Conservation (phyloP, 2,888 invertebrate species). For the Plagiodera versicolora region DNA sequence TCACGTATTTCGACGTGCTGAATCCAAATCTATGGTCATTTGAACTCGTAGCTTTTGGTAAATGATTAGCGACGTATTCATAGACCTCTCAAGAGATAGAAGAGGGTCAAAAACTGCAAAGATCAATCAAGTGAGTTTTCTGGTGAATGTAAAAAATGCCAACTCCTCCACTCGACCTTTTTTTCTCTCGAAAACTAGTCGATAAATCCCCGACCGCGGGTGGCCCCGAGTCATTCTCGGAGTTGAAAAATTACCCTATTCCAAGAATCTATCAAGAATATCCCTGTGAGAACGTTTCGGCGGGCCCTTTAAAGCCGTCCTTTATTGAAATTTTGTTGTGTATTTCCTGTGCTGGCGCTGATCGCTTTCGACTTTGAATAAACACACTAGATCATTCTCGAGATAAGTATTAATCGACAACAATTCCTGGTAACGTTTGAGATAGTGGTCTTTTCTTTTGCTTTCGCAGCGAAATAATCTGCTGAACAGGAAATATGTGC, state of each 20-base stretch:
- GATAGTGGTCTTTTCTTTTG: background rate
- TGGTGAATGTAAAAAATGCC: no score
- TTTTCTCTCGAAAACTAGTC: background rate
- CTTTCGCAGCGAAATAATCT: background rate
- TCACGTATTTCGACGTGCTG: no score
- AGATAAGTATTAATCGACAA: background rate
- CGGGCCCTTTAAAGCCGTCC: slow-evolving; percentile 22
- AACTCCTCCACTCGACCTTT: no score
- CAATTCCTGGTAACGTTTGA: background rate
- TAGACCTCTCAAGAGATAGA: no score
- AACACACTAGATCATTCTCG: slow-evolving; percentile 16
- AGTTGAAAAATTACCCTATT: slow-evolving; percentile 34
- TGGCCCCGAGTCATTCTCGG: slow-evolving; percentile 25
- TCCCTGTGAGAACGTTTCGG: slow-evolving; percentile 32
- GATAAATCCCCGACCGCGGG: slow-evolving; percentile 28
- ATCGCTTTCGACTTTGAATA: slow-evolving; percentile 24
- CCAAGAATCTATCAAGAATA: slow-evolving; percentile 30
- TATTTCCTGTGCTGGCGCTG: slow-evolving; percentile 32
- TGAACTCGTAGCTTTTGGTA: no score
- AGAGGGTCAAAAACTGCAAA: no score
- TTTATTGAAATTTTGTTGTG: slow-evolving; percentile 28
- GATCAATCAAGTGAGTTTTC: no score
- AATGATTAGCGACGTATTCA: no score
- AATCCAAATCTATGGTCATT: no score
- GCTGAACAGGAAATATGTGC: background rate